These are phyloP conservation scores for Onychomys leucogaster DNA, from an alignment of 2,797 vertebrate genomes.

Conservation along the genomic window DNA sequence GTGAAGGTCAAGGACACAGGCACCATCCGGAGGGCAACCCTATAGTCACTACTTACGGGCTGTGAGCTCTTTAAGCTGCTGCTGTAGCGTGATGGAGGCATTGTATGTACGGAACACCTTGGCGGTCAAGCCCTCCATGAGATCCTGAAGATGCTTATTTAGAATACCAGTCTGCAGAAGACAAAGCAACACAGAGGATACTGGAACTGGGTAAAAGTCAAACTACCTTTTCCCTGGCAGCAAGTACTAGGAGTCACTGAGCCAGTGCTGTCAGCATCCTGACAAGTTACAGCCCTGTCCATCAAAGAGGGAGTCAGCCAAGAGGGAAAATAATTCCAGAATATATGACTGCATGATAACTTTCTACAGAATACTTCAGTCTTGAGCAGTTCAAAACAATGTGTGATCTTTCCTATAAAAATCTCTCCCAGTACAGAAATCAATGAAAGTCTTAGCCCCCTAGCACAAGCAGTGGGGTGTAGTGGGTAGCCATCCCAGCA, in stretches of 20 bases:
- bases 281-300: neutral
- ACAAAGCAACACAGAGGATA: slow-evolving; percentile 44
- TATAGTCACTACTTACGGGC: slow-evolving; percentile 90
- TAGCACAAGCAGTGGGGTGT: slow-evolving; percentile 15
- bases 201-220: neutral
- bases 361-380: slow-evolving; percentile 43
- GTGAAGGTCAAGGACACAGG: neutral
- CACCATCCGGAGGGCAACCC: neutral
- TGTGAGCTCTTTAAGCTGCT: slow-evolving; percentile 96
- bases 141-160: slow-evolving; percentile 98
- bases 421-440: neutral
- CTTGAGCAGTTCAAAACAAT: slow-evolving; percentile 48
- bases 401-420: slow-evolving; percentile 30
- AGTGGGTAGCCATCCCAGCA: too few relatives aligned
- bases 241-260: neutral
- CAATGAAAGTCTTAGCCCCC: neutral
- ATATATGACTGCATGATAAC: neutral
- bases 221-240: neutral
- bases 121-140: slow-evolving; percentile 98
- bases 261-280: neutral
- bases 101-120: slow-evolving; percentile 99
- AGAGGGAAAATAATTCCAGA: slow-evolving; percentile 46
- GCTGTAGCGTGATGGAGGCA: slow-evolving; percentile 97
- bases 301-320: slow-evolving; percentile 8
- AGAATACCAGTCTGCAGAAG: slow-evolving; percentile 94